Base-by-base conservation (phyloP, 2,888 invertebrate genomes). In the Metopia argyrocephala region DNA sequence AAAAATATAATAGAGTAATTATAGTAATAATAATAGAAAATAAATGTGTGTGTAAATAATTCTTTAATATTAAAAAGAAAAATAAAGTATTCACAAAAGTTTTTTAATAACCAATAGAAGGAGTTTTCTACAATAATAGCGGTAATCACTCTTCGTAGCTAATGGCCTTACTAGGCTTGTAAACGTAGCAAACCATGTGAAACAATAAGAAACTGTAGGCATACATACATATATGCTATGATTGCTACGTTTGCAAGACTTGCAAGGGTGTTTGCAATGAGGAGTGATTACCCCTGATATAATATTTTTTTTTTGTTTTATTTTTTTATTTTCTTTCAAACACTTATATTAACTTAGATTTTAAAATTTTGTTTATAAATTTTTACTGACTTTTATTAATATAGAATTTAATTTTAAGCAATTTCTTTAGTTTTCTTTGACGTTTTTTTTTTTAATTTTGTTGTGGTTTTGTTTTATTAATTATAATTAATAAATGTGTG, bases 351-450 rank as follows among this genome's bases (percentile, higher is more conserved):
- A 9, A 38, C 3, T 4, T 38, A 12, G 4, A 38, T 12, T 38
- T 12, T 38, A 12, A 38, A 61, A 23, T 21, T n/a, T 73, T 28
- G n/a, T 28, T 69, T 59, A 38, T 31, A 57, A 38, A 57, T 38
- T 38, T 38, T 38, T 12, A 12, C 28, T 64, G 54, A 46, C 48
- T 65, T n/a, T 23, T 12, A 18, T 48, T 31, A 38, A 27, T 65
- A n/a, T 52, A 20, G 1, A 31, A 5, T 65, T 68, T n/a, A n/a
- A n/a, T n/a, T n/a, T n/a, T n/a, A n/a, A n/a, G 9, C 38, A 20
- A 69, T 61, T 61, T 27, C 28, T 28, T 31, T 28, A 48, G 12
- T 38, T 69, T 59, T 23, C 56, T 66, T 31, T 48, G 28, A 56
- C 21, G n/a, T n/a, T n/a, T n/a, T n/a, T n/a, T n/a, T n/a, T n/a